Conservation (phyloP, 2,888 invertebrate species). For the Oxyscelio sp. region DNA sequence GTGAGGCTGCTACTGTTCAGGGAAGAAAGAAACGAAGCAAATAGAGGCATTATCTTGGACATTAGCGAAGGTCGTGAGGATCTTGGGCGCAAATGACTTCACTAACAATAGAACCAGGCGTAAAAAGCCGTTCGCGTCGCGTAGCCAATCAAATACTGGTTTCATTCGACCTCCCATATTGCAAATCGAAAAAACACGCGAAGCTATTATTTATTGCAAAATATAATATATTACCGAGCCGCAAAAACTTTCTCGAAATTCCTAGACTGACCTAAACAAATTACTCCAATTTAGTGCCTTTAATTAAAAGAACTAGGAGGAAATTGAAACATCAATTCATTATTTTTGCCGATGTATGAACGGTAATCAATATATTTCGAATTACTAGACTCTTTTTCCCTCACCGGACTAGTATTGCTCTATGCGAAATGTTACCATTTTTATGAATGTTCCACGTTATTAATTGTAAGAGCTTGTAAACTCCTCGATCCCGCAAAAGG, state of each 20-base stretch:
- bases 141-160: slow-evolving; percentile 22
- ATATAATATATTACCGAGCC: slow-evolving; percentile 9
- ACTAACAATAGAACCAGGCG: background rate
- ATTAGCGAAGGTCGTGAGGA: slow-evolving; percentile 5
- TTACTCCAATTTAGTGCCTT: background rate
- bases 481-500: slow-evolving; percentile 23
- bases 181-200: background rate
- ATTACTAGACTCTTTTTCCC: slow-evolving; percentile 13
- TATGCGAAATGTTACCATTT: slow-evolving; percentile 31
- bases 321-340: slow-evolving; percentile 34
- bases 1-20: no score
- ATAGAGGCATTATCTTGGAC: slow-evolving; percentile 1
- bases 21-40: no score
- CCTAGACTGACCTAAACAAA: slow-evolving; percentile 13
- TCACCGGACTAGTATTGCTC: background rate
- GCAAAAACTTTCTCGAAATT: slow-evolving; percentile 42
- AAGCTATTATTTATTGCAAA: slow-evolving; percentile 17
- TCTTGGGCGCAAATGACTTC: slow-evolving; percentile 7
- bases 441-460: slow-evolving; percentile 29
- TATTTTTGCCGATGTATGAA: slow-evolving; percentile 5
- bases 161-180: slow-evolving; percentile 7
- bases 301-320: slow-evolving; percentile 6
- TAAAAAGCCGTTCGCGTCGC: slow-evolving; percentile 9
- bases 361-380: slow-evolving; percentile 28
- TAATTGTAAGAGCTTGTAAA: slow-evolving; percentile 49